Percentiles rank a stretch among this genome's conserved stretches.
These are phyloP conservation scores for Neomorphus geoffroyi DNA, from an alignment of 2,797 vertebrate species.

Conservation along the genomic window DNA sequence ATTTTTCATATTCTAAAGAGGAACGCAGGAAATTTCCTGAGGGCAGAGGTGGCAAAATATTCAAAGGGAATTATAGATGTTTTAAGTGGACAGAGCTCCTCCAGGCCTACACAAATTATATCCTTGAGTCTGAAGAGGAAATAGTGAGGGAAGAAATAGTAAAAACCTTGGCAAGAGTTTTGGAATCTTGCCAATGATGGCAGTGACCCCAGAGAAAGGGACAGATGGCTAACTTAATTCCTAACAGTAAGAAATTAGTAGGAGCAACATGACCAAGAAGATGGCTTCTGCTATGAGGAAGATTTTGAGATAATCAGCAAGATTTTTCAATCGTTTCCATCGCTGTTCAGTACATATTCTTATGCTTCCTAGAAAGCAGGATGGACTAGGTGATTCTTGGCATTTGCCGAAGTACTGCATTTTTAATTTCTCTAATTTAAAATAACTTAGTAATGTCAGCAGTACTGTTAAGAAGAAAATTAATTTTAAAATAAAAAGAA, in stretches of 20 bases:
- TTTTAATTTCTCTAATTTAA: constrained; percentile 12
- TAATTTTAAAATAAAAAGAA: not conserved
- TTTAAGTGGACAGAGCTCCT: not conserved
- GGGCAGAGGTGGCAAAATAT: constrained; percentile 30
- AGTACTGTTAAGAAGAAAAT: not conserved
- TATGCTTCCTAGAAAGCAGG: not conserved
- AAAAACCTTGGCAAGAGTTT: constrained; percentile 32
- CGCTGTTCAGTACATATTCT: not conserved
- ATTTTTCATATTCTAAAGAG: constrained; percentile 39
- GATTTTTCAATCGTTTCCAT: not conserved
- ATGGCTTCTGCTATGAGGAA: not conserved
- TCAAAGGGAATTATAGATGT: constrained; percentile 1
- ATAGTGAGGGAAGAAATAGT: constrained; percentile 5
- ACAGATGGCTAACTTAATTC: constrained; percentile 50
- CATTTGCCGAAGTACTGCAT: not conserved
- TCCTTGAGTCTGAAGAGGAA: constrained; percentile 35
- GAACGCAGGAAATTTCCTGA: constrained; percentile 60
- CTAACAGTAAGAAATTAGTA: constrained; percentile 36
- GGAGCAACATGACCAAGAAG: not conserved
- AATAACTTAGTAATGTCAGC: not conserved
- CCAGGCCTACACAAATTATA: not conserved
- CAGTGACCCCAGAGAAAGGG: constrained; percentile 20
- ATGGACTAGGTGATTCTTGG: not conserved
- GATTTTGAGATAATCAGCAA: not conserved
- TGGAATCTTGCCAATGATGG: constrained; percentile 36